phyloP scores from a whole-genome alignment of 2,888 invertebrate genomes.

The Philaethria dido region DNA sequence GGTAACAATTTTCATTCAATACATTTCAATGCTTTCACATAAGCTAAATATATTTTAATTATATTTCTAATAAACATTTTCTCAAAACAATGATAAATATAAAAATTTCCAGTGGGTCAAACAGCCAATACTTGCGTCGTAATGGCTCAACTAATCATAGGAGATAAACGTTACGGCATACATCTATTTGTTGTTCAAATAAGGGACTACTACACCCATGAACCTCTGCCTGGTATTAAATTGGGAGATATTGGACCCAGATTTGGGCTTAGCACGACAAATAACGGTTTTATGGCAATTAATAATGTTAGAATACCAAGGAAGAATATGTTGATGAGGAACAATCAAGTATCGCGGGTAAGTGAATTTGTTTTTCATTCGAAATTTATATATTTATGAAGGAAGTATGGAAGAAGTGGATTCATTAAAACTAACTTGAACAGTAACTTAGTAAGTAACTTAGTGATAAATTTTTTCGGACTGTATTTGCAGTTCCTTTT shows the following conservation, averaged over 20 bases:
- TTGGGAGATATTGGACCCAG: constrained; percentile 96
- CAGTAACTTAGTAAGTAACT: too few species aligned
- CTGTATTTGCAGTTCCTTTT: too few species aligned
- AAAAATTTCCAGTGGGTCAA: constrained; percentile 88
- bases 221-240: constrained; percentile 91
- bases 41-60: background rate
- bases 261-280: constrained; percentile 92
- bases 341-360: constrained; percentile 86
- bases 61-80: too few species aligned
- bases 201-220: constrained; percentile 91
- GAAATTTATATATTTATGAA: background rate
- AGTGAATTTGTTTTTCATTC: background rate
- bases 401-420: background rate
- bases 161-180: constrained; percentile 90
- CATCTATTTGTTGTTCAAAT: constrained; percentile 95
- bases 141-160: constrained; percentile 92
- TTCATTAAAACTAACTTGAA: too few species aligned
- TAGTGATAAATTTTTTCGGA: too few species aligned
- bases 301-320: constrained; percentile 92
- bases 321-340: constrained; percentile 93
- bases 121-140: constrained; percentile 94
- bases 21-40: too few species aligned
- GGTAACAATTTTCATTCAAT: too few species aligned
- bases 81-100: background rate
- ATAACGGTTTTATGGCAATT: constrained; percentile 94